Evolutionary conservation across 2,113 vertebrate genomes (phyloP).

Genomic region (Tetraodon nigroviridis): DNA sequence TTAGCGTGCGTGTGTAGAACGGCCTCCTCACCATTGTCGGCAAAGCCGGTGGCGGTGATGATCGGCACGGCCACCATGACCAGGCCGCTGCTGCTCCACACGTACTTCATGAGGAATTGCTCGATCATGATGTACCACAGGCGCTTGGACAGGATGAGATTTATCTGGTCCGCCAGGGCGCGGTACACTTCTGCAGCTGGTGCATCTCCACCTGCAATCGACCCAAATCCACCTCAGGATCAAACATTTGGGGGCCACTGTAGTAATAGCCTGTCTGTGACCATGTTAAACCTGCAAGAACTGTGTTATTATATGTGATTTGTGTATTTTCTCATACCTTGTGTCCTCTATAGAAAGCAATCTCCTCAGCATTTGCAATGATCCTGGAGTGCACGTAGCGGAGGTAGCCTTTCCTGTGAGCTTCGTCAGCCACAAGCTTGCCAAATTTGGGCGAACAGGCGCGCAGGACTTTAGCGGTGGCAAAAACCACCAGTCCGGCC

Average conservation of each 20-base stretch:
- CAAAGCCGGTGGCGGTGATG: conserved; percentile 94
- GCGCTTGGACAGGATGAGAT: conserved; percentile 93
- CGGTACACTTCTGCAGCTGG: conserved; percentile 95
- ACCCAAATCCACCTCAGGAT: not conserved
- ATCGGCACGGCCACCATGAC: conserved; percentile 99
- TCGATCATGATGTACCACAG: conserved; percentile 99
- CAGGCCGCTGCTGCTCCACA: conserved; percentile 93
- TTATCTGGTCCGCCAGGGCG: conserved; percentile 90
- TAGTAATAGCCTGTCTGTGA: not conserved
- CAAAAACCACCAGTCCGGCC: conserved; percentile 90
- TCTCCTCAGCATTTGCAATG: conserved; percentile 96
- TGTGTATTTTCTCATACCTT: conserved; percentile 78
- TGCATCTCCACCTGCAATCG: conserved; percentile 88
- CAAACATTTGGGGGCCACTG: too few relatives aligned
- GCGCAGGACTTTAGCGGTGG: conserved; percentile 88
- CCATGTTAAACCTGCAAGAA: not conserved
- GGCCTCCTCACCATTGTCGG: conserved; percentile 82
- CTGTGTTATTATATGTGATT: not conserved
- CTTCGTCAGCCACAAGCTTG: conserved; percentile 94
- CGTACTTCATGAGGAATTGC: conserved; percentile 99
- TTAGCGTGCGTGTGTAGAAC: not conserved
- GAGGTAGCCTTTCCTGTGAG: conserved; percentile 90
- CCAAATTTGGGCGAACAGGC: conserved; percentile 94
- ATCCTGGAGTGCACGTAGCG: conserved; percentile 95
- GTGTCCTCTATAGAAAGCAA: conserved; percentile 97